phyloP scores from a whole-genome alignment of 64 coral and sea anemone species.

The Pocillopora verrucosa region DNA sequence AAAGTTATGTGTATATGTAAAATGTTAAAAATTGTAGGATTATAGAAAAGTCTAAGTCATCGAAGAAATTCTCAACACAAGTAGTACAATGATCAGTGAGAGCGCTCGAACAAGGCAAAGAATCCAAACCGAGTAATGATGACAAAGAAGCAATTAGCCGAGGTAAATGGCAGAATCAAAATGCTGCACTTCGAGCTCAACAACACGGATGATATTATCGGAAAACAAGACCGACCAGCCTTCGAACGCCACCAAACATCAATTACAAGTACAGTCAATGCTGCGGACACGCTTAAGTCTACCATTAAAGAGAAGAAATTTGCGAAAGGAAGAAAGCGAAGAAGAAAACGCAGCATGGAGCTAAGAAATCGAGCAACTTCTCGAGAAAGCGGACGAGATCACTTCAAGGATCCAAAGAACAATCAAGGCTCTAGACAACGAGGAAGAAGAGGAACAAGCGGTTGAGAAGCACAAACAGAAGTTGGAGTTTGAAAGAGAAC shows the following conservation, averaged over 20 bases:
- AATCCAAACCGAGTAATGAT: background rate
- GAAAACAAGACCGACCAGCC: constrained; percentile 16
- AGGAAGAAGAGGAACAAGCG: background rate
- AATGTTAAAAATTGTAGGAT: no score
- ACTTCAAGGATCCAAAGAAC: background rate
- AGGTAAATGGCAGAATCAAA: background rate
- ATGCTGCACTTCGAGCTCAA: background rate
- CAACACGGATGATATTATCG: constrained; percentile 11
- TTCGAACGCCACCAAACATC: constrained; percentile 23
- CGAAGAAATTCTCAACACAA: no score
- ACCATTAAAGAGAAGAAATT: constrained; percentile 24
- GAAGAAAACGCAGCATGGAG: constrained; percentile 19
- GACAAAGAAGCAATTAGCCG: background rate
- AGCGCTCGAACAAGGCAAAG: background rate
- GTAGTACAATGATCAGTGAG: background rate
- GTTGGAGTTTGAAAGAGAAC: constrained; percentile 1
- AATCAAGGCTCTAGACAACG: constrained; percentile 10
- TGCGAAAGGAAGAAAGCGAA: constrained; percentile 22
- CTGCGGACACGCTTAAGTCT: background rate
- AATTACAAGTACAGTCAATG: constrained; percentile 8
- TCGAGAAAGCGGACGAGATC: constrained; percentile 8
- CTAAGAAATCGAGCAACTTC: constrained; percentile 10
- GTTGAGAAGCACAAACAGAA: background rate
- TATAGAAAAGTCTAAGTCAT: no score
- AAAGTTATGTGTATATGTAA: no score